Evolutionary conservation across 2,113 vertebrate species (phyloP), one percentile per base, ranked within the genome.

Genomic region (pig (Sus scrofa)): DNA sequence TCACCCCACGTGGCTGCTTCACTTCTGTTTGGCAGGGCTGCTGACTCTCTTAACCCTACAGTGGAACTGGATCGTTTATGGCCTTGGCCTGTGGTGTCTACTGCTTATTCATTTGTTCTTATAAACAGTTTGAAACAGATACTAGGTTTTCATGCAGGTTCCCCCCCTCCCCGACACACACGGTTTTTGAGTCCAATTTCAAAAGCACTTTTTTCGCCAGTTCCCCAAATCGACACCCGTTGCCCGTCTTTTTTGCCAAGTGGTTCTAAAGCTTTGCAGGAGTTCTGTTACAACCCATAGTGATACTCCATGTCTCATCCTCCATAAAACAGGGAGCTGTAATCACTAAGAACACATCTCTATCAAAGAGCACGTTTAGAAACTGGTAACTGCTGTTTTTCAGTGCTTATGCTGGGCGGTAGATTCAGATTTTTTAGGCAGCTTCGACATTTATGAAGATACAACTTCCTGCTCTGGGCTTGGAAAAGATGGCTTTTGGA

Each of bases 11-110:
- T 14, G 5, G 62, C 50, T 91, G 11, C 77, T 12, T 19, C 39
- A 2, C 78, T 96, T 86, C 44, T 3, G 52, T 50, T 37, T 27
- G 68, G 20, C 50, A 39, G 3, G 15, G 34, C 6, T 5, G 16
- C 1, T 1, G 3, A 44, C 34, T 24, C 19, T 24, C 2, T 0
- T 1, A 24, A 27, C 60, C 15, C 0, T 6, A 7, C 3, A 3
- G 27, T 12, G 6, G 16, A 20, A 3, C 56, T 32, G 62, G 16
- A 6, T 37, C 26, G 6, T 0, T 44, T 68, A 20, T 7, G 24
- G 10, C 67, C 54, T 68, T 34, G 12, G 12, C 81, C 73, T 50
- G 3, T 37, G 32, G n/a, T 24, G 13, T 54, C n/a, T 37, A 1
- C 39, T 52, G 34, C 75, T 79, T 26, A 65, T 93, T 82, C 9